Base-by-base conservation (phyloP, 2,888 invertebrate genomes). In the Parelbella ahira region DNA sequence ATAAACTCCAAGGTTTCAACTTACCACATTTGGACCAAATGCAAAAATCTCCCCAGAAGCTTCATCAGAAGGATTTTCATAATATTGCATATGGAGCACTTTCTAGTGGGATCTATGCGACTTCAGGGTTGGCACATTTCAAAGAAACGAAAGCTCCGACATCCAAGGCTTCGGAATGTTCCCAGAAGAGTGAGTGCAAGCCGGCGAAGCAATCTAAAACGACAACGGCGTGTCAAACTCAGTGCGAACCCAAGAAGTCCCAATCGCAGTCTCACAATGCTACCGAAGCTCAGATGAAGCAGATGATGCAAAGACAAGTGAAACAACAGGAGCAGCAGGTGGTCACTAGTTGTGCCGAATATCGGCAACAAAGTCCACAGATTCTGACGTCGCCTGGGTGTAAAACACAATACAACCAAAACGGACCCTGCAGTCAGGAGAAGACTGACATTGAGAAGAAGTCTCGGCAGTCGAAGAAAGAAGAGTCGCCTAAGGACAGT, bases 31-130 rank as follows among this genome's bases (percentile, higher is more conserved):
- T 90, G 34, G 91, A 91, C 45, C 82, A 89, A 46, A 84, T 88
- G 62, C 90, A 90, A 47, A 91, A 91, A 51, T 89, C 89, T 0
- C 90, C 91, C 4, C 91, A 90, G 47, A 89, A 89, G 50, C 73
- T 90, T 42, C 89, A 90, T 45, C 88, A 88, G 50, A 87, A 87
- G 48, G 88, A 88, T 44, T 84, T 86, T 33, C 83, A 84, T 47
- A 84, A 84, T 43, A 75, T 88, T 11, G 76, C 87, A 1, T 88
- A 88, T 49, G 80, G 87, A 0, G 78, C 86, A 4, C 54, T 87
- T 6, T 77, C 86, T 1, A 63, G 81, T 4, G 76, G 79, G 3
- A 60, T 86, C 1, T 88, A 88, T 45, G 74, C 83, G 3, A 69
- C 83, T 1, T 67, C 78, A 0, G 71, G 77, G 0, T 54, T 87